Base-by-base conservation (phyloP, 35 echinoderm and acorn worm species). In the Chiridota heheva region DNA sequence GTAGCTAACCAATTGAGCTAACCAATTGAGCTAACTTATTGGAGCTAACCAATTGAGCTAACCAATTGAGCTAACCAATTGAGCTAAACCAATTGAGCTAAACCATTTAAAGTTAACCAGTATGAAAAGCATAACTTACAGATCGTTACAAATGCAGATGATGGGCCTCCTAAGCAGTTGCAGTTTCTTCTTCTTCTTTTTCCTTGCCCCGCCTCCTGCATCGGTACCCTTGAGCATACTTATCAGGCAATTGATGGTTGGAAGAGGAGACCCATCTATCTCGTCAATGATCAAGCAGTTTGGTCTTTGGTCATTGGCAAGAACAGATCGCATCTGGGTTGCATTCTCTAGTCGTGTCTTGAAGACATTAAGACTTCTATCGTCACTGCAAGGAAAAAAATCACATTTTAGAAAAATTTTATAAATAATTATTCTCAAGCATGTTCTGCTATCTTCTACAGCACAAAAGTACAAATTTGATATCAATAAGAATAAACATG, bases 101-200 rank as follows among this genome's bases (percentile, higher is more conserved):
- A n/a, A n/a, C n/a, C n/a, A n/a, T n/a, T n/a, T n/a, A n/a, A n/a
- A n/a, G n/a, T n/a, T n/a, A n/a, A n/a, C n/a, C n/a, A n/a, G n/a
- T n/a, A n/a, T n/a, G n/a, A n/a, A n/a, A n/a, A n/a, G n/a, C n/a
- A n/a, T n/a, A 38, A 97, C 94, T 91, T 60, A 97, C 94, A 84
- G 70, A 36, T 97, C 94, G 80, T 97, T 97, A 81, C 94, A 97
- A 40, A 97, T 97, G 56, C 94, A 97, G 43, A 97, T 85, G 51
- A 97, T 88, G 13, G 94, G 94, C 2, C 94, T 33, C 20, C 73
- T 46, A n/a, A 97, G 67, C 4, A 87, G 37, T 8, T 57, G 62
- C 42, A 51, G 29, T 6, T 58, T 51, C 53, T 92, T 92, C 44
- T 91, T 97, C 27, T 82, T 87, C 78, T 91, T 97, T 57, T 87